Evolutionary conservation across 2,797 vertebrate species (phyloP).

Genomic region (Crotalus adamanteus): DNA sequence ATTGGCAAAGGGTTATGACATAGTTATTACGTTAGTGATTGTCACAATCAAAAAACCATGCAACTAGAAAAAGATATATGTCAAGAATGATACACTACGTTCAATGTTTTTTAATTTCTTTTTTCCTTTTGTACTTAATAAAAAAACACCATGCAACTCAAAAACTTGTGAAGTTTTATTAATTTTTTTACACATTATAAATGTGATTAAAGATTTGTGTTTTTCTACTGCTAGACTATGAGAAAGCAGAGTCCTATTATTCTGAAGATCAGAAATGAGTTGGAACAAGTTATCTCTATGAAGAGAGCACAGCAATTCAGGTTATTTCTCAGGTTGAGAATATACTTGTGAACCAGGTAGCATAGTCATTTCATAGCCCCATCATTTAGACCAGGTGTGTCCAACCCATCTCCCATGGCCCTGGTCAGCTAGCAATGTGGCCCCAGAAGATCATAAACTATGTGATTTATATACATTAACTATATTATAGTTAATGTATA

Average conservation of each 20-base stretch:
- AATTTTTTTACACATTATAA: background rate
- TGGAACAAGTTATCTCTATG: background rate
- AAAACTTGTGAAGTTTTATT: background rate
- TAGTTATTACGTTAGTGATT: background rate
- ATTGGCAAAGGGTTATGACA: background rate
- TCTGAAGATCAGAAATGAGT: background rate
- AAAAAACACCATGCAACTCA: background rate
- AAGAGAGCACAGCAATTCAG: background rate
- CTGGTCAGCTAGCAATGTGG: background rate
- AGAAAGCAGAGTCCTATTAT: background rate
- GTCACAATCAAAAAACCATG: background rate
- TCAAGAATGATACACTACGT: too few species aligned
- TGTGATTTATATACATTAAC: background rate
- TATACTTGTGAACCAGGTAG: background rate
- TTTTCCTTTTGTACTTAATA: too few species aligned
- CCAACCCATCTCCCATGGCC: background rate
- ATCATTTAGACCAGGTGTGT: background rate
- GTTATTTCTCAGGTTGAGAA: background rate
- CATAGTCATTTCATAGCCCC: background rate
- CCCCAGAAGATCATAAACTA: background rate
- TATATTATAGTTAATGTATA: background rate
- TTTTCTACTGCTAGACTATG: background rate
- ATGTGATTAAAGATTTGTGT: background rate
- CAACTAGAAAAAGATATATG: background rate
- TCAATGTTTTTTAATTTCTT: too few species aligned